phyloP scores from a whole-genome alignment of 2,888 invertebrate genomes.

The Lamellibrachia columna region DNA sequence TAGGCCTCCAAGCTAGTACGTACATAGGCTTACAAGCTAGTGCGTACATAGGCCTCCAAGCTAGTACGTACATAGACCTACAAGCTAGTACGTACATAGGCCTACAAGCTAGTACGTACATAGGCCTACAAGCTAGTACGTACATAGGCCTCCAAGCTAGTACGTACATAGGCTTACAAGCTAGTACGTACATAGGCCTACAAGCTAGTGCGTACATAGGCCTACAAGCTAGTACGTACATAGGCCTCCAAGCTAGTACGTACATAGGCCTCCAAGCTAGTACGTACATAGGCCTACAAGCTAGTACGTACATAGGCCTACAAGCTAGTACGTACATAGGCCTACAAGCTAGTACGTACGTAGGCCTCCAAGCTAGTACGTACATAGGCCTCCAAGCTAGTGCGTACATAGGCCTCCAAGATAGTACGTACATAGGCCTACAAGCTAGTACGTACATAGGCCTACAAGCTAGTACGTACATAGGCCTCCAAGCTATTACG shows the following conservation, averaged over 20 bases:
- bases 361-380: too few relatives aligned
- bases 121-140: neutral
- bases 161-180: neutral
- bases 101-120: neutral
- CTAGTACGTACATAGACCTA: neutral
- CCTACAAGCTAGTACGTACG: too few relatives aligned
- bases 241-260: neutral
- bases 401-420: too few relatives aligned
- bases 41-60: neutral
- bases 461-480: too few relatives aligned
- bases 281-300: neutral
- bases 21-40: neutral
- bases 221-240: neutral
- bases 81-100: neutral
- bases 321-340: neutral
- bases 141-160: neutral
- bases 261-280: neutral
- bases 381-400: too few relatives aligned
- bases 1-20: neutral
- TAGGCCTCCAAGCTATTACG: neutral
- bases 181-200: neutral
- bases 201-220: neutral
- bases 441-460: too few relatives aligned
- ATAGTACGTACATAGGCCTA: too few relatives aligned
- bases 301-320: neutral